These are phyloP conservation scores for Zele albiditarsus DNA, from an alignment of 2,888 invertebrate species.

Conservation along the genomic window DNA sequence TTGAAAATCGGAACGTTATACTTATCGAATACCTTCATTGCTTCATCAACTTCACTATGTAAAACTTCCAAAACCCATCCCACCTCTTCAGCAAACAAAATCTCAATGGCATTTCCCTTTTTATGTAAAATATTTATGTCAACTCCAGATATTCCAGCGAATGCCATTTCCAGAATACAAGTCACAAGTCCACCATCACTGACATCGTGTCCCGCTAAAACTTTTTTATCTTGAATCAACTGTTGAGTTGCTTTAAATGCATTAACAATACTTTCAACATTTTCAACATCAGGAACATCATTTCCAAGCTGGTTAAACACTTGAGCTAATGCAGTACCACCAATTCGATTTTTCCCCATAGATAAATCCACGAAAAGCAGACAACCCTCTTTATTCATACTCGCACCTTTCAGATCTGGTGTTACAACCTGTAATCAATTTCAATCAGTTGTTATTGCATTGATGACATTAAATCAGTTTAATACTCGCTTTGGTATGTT, in stretches of 20 bases:
- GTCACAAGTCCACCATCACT: conserved; percentile 97
- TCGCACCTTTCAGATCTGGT: conserved; percentile 89
- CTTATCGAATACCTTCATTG: conserved; percentile 78
- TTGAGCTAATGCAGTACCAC: conserved; percentile 95
- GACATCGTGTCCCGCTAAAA: conserved; percentile 93
- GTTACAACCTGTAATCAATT: conserved; percentile 78
- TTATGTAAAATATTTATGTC: conserved; percentile 78
- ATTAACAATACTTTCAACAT: conserved; percentile 79
- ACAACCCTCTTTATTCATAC: conserved; percentile 76
- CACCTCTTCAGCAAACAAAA: conserved; percentile 89
- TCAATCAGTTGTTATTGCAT: not conserved
- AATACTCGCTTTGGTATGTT: too few species aligned
- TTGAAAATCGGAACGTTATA: conserved; percentile 78
- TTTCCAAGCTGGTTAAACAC: conserved; percentile 90
- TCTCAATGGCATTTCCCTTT: conserved; percentile 76
- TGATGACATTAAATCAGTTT: too few species aligned
- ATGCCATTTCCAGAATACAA: conserved; percentile 95
- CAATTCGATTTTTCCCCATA: conserved; percentile 83
- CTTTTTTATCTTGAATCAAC: conserved; percentile 83
- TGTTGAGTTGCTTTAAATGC: conserved; percentile 90
- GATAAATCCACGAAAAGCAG: conserved; percentile 88
- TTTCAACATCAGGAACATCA: conserved; percentile 85
- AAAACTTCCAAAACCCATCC: conserved; percentile 88
- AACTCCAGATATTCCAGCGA: conserved; percentile 90
- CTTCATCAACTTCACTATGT: conserved; percentile 75